A percentile compares a stretch with the other conserved stretches of the same genome.
Conservation (phyloP, 2,888 invertebrate species). For the Yponomeuta plumbellus region DNA sequence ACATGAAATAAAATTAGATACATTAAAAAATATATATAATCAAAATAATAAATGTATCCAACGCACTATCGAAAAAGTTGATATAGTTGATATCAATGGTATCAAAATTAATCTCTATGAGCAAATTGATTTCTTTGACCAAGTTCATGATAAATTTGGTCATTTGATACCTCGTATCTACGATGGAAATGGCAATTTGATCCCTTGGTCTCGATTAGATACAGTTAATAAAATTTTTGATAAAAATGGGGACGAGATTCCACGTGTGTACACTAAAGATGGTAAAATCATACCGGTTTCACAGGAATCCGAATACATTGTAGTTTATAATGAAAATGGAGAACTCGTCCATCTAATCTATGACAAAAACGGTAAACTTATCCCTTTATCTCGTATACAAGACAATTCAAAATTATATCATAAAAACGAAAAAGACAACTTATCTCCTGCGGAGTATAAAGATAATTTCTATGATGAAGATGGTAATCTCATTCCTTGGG, state of each 20-base stretch:
- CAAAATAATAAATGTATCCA: too few relatives aligned
- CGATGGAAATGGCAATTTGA: neutral
- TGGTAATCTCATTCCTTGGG: neutral
- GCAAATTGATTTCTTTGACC: neutral
- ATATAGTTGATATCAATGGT: neutral
- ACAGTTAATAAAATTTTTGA: neutral
- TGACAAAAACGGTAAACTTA: neutral
- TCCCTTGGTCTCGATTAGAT: neutral
- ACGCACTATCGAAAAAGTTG: neutral
- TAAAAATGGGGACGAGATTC: neutral
- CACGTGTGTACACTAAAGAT: neutral
- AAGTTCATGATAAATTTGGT: neutral
- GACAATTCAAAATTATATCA: neutral
- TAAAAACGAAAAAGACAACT: neutral
- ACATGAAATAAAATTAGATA: too few relatives aligned
- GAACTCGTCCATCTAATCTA: neutral
- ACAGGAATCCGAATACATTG: neutral
- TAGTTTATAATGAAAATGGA: neutral
- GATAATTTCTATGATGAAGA: neutral
- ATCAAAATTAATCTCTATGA: neutral
- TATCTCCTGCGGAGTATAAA: neutral
- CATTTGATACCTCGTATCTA: neutral
- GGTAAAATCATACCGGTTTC: neutral
- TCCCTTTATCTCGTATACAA: neutral
- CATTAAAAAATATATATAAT: too few relatives aligned